Percentiles rank a stretch among this genome's conserved stretches.
These are phyloP conservation scores for Heterocephalus glaber DNA, from an alignment of 2,113 vertebrate genomes.

Conservation along the genomic window DNA sequence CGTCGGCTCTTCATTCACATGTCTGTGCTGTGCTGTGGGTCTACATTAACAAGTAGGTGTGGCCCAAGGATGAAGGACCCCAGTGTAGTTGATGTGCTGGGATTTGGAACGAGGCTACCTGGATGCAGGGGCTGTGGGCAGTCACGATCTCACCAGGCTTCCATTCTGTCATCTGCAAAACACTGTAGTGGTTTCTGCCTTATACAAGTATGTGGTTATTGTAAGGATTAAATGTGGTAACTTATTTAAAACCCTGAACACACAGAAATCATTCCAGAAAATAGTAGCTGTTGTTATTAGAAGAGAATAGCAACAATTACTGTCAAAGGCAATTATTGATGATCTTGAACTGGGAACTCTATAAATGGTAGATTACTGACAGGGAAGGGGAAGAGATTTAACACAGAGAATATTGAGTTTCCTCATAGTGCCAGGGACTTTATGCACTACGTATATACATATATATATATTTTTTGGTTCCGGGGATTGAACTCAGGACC, in stretches of 20 bases:
- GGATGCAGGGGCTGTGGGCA: not conserved
- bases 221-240: not conserved
- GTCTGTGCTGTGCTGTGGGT: not conserved
- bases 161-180: conserved; percentile 22
- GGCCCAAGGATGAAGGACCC: not conserved
- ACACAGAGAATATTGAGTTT: not conserved
- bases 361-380: not conserved
- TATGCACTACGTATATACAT: too few species aligned
- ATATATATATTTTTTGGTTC: too few species aligned
- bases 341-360: not conserved
- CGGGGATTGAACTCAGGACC: too few species aligned
- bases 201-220: not conserved
- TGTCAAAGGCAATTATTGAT: conserved; percentile 33
- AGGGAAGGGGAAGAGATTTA: not conserved
- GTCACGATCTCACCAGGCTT: not conserved
- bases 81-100: too few species aligned
- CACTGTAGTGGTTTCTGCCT: conserved; percentile 3
- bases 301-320: conserved; percentile 9
- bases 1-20: conserved; percentile 37
- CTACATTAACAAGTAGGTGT: not conserved
- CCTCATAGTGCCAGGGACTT: not conserved
- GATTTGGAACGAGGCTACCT: not conserved
- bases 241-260: not conserved
- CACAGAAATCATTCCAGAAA: conserved; percentile 1
- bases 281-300: conserved; percentile 7